Base-by-base conservation (phyloP, 2,888 invertebrate genomes). In the Torymus aiolomorphi region DNA sequence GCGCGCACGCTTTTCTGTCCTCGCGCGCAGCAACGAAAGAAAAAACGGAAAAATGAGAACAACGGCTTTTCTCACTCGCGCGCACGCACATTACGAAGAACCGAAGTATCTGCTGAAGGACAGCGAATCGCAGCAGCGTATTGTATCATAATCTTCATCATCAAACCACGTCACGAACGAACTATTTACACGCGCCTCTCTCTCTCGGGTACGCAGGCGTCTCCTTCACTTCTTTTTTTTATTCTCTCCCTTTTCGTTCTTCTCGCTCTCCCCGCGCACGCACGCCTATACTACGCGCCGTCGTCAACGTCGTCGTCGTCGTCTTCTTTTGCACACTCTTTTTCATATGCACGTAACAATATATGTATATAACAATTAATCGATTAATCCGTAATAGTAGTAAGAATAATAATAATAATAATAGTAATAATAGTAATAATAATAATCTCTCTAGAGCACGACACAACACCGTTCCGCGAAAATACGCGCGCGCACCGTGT, bases 181-280 rank as follows among this genome's bases (percentile, higher is more conserved):
- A 74, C 65, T 74, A 74, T 74, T 74, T 74, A 65, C 52, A 61
- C 52, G 57, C 59, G 18, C 57, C n/a, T 49, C 13, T 20, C 56
- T n/a, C 42, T 31, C 8, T 4, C 24, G 69, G 16, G 31, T 51
- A 2, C 14, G 13, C 5, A n/a, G 42, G 62, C 62, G n/a, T 31
- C 63, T 63, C 8, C 61, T 31, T 54, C 54, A 5, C 31, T 31
- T 31, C 5, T 31, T 5, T 31, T 31, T 31, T 31, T 3, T 31
- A 31, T 31, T 31, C 31, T 2, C 31, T 31, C 8, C 42, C 42
- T 42, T 42, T 42, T 42, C 42, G 42, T 42, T 42, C 8, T 52
- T 52, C 24, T 59, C n/a, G 14, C 11, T 31, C 16, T 31, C 59
- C 51, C 59, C 24, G 31, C 67, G 56, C 51, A 18, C 61, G 31